Percentiles rank a stretch among this genome's conserved stretches.
Conservation (phyloP, 2,113 vertebrate genomes). For the Edolisoma coerulescens region DNA sequence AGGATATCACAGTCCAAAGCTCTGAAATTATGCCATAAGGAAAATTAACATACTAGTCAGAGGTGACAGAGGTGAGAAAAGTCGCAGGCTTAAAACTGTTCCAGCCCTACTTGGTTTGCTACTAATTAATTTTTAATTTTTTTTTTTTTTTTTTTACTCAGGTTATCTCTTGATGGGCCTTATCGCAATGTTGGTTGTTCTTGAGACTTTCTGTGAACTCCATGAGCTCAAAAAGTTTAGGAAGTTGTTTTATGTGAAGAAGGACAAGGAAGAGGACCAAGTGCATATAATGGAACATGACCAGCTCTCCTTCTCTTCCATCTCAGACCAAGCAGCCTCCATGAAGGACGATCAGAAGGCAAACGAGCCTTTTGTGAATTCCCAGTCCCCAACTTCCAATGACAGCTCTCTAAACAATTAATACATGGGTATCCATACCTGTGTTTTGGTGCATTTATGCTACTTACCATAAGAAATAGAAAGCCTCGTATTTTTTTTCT, state of each 20-base stretch:
- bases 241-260: slow-evolving; percentile 95
- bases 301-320: slow-evolving; percentile 89
- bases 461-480: slow-evolving; percentile 29
- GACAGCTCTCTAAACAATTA: slow-evolving; percentile 81
- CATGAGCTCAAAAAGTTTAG: slow-evolving; percentile 92
- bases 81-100: background rate
- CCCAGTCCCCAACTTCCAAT: slow-evolving; percentile 59
- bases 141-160: background rate
- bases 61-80: background rate
- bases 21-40: background rate
- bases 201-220: slow-evolving; percentile 97
- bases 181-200: slow-evolving; percentile 91
- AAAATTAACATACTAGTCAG: background rate
- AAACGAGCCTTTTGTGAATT: slow-evolving; percentile 75
- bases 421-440: background rate
- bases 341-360: slow-evolving; percentile 81
- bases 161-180: slow-evolving; percentile 93
- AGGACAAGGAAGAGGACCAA: slow-evolving; percentile 87
- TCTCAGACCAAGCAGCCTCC: slow-evolving; percentile 76
- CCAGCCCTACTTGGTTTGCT: background rate
- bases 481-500: background rate
- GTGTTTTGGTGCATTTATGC: slow-evolving; percentile 4
- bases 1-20: background rate
- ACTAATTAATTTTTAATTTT: background rate
- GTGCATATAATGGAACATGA: slow-evolving; percentile 89